Base-by-base conservation (phyloP, 2,888 invertebrate genomes). In the Belgica antarctica region DNA sequence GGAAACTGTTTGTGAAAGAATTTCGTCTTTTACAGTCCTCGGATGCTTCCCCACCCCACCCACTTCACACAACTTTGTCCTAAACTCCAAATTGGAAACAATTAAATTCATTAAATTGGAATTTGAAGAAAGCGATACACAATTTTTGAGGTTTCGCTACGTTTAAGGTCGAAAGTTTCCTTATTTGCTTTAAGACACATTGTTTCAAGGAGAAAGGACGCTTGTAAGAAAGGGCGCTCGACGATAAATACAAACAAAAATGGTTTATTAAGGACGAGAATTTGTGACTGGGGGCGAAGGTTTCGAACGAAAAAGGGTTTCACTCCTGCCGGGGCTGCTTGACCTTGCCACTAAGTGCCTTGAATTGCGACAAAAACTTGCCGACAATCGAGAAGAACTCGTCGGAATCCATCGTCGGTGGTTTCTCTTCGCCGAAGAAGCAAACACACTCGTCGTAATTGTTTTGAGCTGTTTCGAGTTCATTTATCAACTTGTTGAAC, bases 401-500 rank as follows among this genome's bases (percentile, higher is more conserved):
- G 22, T 65, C 22, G 25, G 65, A 65, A 47, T 65, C 47, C n/a
- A 46, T 65, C n/a, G 52, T 8, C 24, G n/a, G 15, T 36, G 10
- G 10, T 22, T 24, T 5, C n/a, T 27, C 24, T 47, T 68, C 68
- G 7, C 57, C 68, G 34, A 68, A 68, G 47, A 57, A 68, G 15
- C 17, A 28, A 28, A 36, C 31, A 34, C 68, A 68, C 4, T 68
- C 57, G 19, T 17, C 57, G 57, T 68, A 68, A 36, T 57, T 52
- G 22, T 57, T 57, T 24, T 34, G 28, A 19, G 57, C 24, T 17
- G 12, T 34, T 34, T 68, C 36, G 19, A 19, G 34, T 68, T 68
- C 68, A 59, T 52, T 57, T 57, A 24, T 68, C 68, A 68, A 68
- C 57, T 57, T 52, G 52, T 68, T 68, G 68, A 17, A 57, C 17